Evolutionary conservation across 2,113 vertebrate genomes (phyloP), one percentile per base, ranked within the genome.

Genomic region (Scortum barcoo): DNA sequence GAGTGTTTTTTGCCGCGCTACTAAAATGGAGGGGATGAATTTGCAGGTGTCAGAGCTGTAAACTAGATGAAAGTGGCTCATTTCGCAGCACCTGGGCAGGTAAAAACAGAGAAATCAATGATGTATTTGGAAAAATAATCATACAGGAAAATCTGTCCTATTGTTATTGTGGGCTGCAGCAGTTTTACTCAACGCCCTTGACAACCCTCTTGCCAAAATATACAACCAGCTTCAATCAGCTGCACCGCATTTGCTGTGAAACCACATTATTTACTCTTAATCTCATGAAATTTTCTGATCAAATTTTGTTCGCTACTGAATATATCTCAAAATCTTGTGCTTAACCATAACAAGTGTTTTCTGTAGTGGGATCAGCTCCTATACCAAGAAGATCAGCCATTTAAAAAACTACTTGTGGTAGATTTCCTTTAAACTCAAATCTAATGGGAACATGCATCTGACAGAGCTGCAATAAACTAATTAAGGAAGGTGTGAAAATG

Each of bases 21-120:
- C 13, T n/a, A 56, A 33, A 30, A 38, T 4, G 16, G 42, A 53
- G 48, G 74, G 62, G 48, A n/a, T 13, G 72, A 79, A 44, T 76
- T 73, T 9, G 33, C 60, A 62, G 89, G 33, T 83, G 75, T 53
- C 60, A 4, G 71, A 80, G 65, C 30, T 40, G 2, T 67, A 82
- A 67, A 78, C 19, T 20, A 44, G 48, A 82, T 2, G 7, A 80
- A 71, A 57, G 72, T 17, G 11, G 44, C 50, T 82, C 56, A 80
- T 76, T 80, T 66, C 5, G 5, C 53, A 30, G 44, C 58, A 38
- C 33, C 62, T 40, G 50, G 56, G 63, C 73, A 69, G 60, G 62
- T 65, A 0, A 78, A 80, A 60, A 63, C 36, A 60, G 4, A 77
- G 11, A 79, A 82, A 88, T 88, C 63, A 72, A 76, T 10, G n/a